phyloP scores from a whole-genome alignment of 2,888 invertebrate species.

The Pimpla rufipes region DNA sequence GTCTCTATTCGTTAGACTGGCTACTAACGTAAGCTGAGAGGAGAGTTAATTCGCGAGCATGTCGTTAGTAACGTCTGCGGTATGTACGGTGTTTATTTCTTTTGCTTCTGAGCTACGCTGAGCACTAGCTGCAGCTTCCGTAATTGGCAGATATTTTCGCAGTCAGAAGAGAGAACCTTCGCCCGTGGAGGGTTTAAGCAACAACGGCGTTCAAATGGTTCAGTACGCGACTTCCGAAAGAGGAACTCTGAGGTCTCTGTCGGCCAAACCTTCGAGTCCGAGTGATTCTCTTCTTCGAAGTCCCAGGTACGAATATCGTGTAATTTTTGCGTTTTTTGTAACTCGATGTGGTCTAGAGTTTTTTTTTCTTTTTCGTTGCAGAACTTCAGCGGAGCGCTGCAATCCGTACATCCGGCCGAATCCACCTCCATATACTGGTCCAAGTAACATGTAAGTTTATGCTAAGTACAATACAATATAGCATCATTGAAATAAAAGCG shows the following conservation, averaged over 20 bases:
- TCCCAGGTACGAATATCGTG: constrained; percentile 77
- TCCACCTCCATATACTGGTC: constrained; percentile 88
- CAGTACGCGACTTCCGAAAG: constrained; percentile 88
- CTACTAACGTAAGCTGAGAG: constrained; percentile 62
- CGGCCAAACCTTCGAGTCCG: constrained; percentile 85
- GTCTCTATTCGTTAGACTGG: constrained; percentile 52
- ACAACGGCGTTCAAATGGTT: constrained; percentile 88
- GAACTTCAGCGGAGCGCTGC: constrained; percentile 79
- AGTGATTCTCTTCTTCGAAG: constrained; percentile 80
- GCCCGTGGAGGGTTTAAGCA: constrained; percentile 82
- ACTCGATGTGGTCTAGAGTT: neutral
- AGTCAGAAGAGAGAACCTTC: constrained; percentile 83
- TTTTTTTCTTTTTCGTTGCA: constrained; percentile 71
- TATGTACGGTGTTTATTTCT: constrained; percentile 66
- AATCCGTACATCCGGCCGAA: constrained; percentile 86
- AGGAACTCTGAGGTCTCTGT: constrained; percentile 88
- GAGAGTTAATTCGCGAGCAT: constrained; percentile 75
- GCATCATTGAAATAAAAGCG: neutral
- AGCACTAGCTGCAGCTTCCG: neutral
- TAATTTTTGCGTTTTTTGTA: neutral
- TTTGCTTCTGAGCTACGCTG: constrained; percentile 36
- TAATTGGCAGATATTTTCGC: constrained; percentile 64
- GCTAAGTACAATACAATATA: constrained; percentile 16
- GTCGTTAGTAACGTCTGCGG: constrained; percentile 66
- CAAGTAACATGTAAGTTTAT: constrained; percentile 85